A percentile compares a stretch with the other conserved stretches of the same genome.
Evolutionary conservation across 2,797 vertebrate species (phyloP).

Genomic region (Pteronotus mesoamericanus): DNA sequence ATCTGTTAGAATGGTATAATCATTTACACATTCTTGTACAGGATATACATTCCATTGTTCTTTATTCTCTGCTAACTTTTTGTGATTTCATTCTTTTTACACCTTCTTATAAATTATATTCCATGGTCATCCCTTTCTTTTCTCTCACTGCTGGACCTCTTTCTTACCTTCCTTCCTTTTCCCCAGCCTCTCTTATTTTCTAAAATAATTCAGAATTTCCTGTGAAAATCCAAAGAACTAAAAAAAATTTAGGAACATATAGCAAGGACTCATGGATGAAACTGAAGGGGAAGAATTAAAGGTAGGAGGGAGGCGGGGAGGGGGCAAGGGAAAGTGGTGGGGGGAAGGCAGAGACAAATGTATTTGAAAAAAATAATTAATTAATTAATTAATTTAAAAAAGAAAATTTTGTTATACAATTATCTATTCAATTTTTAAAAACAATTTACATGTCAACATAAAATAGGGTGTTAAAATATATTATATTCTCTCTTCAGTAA

Average conservation of each 20-base stretch:
- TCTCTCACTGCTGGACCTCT: neutral
- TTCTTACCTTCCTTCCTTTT: neutral
- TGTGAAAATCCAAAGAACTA: constrained; percentile 8
- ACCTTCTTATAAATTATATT: neutral
- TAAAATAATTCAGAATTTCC: neutral
- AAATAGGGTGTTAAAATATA: neutral
- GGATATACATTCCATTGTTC: neutral
- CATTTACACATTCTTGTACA: neutral
- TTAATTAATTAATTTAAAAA: no score
- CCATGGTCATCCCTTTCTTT: neutral
- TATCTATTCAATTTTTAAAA: neutral
- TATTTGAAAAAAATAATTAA: no score
- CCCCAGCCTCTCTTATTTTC: neutral
- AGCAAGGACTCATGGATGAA: no score
- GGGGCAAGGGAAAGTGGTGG: no score
- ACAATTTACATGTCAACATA: neutral
- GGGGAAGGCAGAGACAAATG: no score
- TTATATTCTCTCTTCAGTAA: neutral
- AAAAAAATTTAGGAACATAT: constrained; percentile 34
- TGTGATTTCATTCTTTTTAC: neutral
- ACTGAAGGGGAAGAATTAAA: no score
- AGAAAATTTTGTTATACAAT: constrained; percentile 17
- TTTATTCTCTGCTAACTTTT: neutral
- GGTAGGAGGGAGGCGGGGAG: no score
- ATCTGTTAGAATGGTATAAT: neutral